Percentiles rank a stretch among this genome's conserved stretches.
phyloP scores from a whole-genome alignment of 2,113 vertebrate species.

The Etia nguti region DNA sequence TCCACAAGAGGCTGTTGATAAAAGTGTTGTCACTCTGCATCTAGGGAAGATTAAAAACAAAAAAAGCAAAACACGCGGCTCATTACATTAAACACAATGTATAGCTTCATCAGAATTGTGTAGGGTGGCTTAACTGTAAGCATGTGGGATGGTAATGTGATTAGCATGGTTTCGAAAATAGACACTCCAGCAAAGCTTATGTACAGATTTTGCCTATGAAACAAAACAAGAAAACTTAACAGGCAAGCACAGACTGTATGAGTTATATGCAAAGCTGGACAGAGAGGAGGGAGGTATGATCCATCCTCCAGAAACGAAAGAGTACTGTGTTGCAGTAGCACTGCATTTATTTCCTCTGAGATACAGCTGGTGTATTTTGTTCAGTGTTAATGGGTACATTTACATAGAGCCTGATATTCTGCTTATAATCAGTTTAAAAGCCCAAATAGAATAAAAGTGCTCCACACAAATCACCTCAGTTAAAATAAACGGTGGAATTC shows the following conservation, averaged over 20 bases:
- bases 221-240: background rate
- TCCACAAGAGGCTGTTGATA: constrained; percentile 42
- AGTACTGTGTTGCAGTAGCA: background rate
- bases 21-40: constrained; percentile 44
- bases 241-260: background rate
- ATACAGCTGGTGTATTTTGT: background rate
- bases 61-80: background rate
- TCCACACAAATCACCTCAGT: background rate
- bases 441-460: background rate
- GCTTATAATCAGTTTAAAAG: background rate
- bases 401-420: background rate
- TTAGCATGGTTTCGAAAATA: constrained; percentile 53
- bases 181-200: constrained; percentile 31
- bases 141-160: constrained; percentile 54
- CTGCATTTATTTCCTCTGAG: background rate
- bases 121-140: constrained; percentile 35
- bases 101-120: constrained; percentile 21
- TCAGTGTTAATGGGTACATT: background rate
- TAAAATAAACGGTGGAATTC: background rate
- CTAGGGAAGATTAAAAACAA: background rate
- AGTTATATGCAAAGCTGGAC: background rate
- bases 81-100: constrained; percentile 26
- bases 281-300: background rate
- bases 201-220: background rate
- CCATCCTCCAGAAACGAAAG: background rate